Evolutionary conservation across 2,888 invertebrate species (phyloP).

Genomic region (Resseliella maxima): DNA sequence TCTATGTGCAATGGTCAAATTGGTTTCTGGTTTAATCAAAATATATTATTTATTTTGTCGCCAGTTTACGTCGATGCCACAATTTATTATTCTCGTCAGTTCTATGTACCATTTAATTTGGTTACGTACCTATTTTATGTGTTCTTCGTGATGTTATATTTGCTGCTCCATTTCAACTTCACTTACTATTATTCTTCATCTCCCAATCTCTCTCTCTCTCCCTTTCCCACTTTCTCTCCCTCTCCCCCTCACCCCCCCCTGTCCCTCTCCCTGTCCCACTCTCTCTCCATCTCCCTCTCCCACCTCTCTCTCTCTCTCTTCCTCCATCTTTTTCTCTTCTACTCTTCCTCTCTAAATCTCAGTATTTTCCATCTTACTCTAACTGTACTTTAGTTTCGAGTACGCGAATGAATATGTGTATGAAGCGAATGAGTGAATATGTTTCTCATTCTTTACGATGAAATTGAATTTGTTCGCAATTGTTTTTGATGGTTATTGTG

Average conservation of each 20-base stretch:
- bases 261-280: too few species aligned
- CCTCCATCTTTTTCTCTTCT: not conserved
- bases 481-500: slow-evolving; percentile 36
- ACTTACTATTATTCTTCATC: too few species aligned
- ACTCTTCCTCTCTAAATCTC: not conserved
- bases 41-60: not conserved
- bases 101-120: slow-evolving; percentile 22
- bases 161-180: not conserved
- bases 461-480: slow-evolving; percentile 47
- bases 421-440: too few species aligned
- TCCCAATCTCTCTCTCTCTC: too few species aligned
- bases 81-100: slow-evolving; percentile 35
- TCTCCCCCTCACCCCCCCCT: too few species aligned
- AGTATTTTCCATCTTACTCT: not conserved
- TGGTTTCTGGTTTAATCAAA: slow-evolving; percentile 35
- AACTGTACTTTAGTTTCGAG: not conserved
- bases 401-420: not conserved
- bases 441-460: not conserved
- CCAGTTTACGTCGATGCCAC: not conserved
- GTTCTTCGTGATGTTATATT: not conserved
- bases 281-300: not conserved
- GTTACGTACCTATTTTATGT: slow-evolving; percentile 18
- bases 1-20: not conserved
- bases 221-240: too few species aligned
- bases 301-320: not conserved